phyloP scores from a whole-genome alignment of 2,888 invertebrate genomes.

The Nysson spinosus region DNA sequence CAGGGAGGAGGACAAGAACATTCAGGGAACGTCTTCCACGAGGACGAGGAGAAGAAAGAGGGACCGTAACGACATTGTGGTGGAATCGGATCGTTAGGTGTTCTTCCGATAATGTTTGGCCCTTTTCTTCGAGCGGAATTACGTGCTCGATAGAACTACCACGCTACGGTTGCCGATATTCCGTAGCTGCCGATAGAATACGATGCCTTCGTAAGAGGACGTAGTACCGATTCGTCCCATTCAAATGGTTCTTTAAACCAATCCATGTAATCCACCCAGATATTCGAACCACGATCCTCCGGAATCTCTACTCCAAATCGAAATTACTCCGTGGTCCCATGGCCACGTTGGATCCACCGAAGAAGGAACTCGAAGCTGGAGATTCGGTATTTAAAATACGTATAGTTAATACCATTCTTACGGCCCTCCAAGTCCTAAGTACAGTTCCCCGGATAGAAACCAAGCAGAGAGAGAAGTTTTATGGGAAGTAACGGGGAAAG shows the following conservation, averaged over 20 bases:
- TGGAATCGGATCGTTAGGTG: constrained; percentile 33
- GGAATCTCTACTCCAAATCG: no score
- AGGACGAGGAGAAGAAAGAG: no score
- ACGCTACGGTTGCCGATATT: constrained; percentile 11
- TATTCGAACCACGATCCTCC: no score
- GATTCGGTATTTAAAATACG: no score
- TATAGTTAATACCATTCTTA: no score
- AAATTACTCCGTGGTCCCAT: no score
- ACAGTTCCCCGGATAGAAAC: no score
- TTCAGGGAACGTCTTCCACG: constrained; percentile 20
- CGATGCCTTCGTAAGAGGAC: not conserved
- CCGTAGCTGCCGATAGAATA: not conserved
- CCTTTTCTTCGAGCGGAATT: constrained; percentile 20
- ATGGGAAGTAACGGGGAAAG: constrained; percentile 20
- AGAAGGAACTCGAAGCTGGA: no score
- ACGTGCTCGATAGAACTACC: constrained; percentile 27
- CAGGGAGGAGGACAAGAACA: constrained; percentile 26
- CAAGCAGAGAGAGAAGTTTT: constrained; percentile 24
- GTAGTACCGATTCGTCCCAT: not conserved
- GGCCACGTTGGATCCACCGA: no score
- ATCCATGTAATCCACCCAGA: constrained; percentile 2
- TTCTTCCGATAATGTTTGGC: constrained; percentile 36
- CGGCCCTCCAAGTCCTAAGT: no score
- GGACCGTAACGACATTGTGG: constrained; percentile 33
- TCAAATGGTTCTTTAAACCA: constrained; percentile 1